Base-by-base conservation (phyloP, 2,888 invertebrate species). In the Neoascia interrupta region DNA sequence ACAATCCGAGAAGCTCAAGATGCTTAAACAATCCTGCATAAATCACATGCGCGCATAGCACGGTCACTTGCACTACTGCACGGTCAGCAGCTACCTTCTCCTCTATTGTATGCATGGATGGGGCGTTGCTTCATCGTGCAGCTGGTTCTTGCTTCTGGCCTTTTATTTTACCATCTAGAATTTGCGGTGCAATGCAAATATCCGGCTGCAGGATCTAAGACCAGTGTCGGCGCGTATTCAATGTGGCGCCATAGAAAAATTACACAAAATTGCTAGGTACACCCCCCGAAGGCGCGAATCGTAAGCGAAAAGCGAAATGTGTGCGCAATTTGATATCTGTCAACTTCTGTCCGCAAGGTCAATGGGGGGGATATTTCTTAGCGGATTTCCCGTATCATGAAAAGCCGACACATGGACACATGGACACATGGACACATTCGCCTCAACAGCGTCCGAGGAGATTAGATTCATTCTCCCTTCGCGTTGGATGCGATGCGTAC, bases 271-370 rank as follows among this genome's bases (percentile, higher is more conserved):
- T 61, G n/a, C n/a, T n/a, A n/a, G n/a, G n/a, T 16, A 54, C 60
- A 49, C 58, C 26, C 43, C 36, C 28, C 11, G 15, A 18, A 15
- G 28, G 56, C 13, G 18, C 6, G 41, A 19, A 51, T 8, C 45
- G 69, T 15, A 37, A 69, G 39, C 43, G 31, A 43, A 56, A 63
- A 31, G 63, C 63, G 39, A 4, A 76, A 66, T 56, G 66, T 73
- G 72, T 51, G 56, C 31, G 60, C 79, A 79, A 79, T 79, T 79
- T 79, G 72, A 73, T 79, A 79, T 73, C 66, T 79, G 79, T 73
- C 72, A 66, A 79, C 79, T 79, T 79, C 79, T 79, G 79, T 79
- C 79, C 72, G 79, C 79, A 73, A 79, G 79, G 79, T 79, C 79
- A 79, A 79, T 68, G 79, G 37, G 51, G 79, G n/a, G n/a, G 43